Conservation (phyloP, 2,113 vertebrate genomes). For the Callocephalon fimbriatum region DNA sequence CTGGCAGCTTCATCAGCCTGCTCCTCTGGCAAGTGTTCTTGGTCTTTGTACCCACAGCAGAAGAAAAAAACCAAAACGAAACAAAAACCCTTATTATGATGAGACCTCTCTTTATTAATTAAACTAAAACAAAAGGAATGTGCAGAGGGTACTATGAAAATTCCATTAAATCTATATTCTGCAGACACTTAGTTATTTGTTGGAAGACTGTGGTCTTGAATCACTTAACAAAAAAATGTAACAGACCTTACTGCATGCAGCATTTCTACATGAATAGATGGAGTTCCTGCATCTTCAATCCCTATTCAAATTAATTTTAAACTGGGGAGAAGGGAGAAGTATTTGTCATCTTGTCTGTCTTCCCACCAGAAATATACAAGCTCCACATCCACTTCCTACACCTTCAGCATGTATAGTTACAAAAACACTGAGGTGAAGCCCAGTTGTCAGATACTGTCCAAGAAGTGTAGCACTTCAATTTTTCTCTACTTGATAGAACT, state of each 20-base stretch:
- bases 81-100: background rate
- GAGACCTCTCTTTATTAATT: background rate
- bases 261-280: background rate
- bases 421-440: background rate
- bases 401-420: background rate
- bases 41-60: background rate
- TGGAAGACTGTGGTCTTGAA: background rate
- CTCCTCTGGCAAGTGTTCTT: background rate
- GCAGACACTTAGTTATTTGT: background rate
- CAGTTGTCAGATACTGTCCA: background rate
- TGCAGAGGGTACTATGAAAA: background rate
- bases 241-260: background rate
- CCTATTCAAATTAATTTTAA: background rate
- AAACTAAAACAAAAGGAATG: background rate
- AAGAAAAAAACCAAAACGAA: background rate
- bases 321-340: background rate
- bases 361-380: background rate
- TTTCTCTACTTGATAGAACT: background rate
- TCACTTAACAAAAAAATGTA: background rate
- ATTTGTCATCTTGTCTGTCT: background rate
- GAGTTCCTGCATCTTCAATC: background rate
- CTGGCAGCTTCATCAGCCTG: background rate
- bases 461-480: background rate
- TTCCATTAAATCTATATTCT: background rate
- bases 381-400: background rate